These are phyloP conservation scores for Lasioglossum leucozonium DNA, from an alignment of 2,888 invertebrate genomes.

Conservation along the genomic window DNA sequence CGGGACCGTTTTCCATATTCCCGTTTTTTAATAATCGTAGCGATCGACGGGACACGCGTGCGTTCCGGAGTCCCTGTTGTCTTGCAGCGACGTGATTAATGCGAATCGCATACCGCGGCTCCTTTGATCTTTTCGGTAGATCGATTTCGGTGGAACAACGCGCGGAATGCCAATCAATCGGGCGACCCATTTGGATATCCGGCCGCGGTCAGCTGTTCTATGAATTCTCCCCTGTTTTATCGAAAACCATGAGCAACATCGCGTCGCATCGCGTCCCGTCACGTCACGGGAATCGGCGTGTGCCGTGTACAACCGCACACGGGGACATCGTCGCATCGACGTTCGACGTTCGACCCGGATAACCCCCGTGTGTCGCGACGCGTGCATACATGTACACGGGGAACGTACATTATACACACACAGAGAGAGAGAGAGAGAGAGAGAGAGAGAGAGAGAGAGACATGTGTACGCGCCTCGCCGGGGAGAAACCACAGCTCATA, in stretches of 20 bases:
- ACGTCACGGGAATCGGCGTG: slow-evolving; percentile 47
- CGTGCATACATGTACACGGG: background rate
- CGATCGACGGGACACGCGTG: background rate
- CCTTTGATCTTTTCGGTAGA: slow-evolving; percentile 61
- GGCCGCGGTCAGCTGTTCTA: slow-evolving; percentile 53
- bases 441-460: no score
- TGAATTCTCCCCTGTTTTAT: slow-evolving; percentile 59
- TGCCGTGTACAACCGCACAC: slow-evolving; percentile 8
- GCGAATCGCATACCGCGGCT: slow-evolving; percentile 36
- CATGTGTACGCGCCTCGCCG: background rate
- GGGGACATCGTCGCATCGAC: slow-evolving; percentile 33
- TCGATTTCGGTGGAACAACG: slow-evolving; percentile 52
- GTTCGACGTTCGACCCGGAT: slow-evolving; percentile 17
- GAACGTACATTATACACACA: background rate
- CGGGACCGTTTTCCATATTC: background rate
- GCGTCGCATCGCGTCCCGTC: slow-evolving; percentile 11
- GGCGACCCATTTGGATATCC: slow-evolving; percentile 49
- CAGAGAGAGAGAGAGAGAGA: no score
- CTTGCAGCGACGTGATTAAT: slow-evolving; percentile 26
- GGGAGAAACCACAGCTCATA: slow-evolving; percentile 50
- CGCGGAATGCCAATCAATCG: slow-evolving; percentile 59
- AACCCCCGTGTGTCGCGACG: background rate
- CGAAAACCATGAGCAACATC: slow-evolving; percentile 44
- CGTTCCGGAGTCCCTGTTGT: background rate
- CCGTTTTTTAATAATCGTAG: background rate